A percentile compares a stretch with the other conserved stretches of the same genome.
Conservation (phyloP, 2,888 invertebrate genomes). For the Halictus quadricinctus region DNA sequence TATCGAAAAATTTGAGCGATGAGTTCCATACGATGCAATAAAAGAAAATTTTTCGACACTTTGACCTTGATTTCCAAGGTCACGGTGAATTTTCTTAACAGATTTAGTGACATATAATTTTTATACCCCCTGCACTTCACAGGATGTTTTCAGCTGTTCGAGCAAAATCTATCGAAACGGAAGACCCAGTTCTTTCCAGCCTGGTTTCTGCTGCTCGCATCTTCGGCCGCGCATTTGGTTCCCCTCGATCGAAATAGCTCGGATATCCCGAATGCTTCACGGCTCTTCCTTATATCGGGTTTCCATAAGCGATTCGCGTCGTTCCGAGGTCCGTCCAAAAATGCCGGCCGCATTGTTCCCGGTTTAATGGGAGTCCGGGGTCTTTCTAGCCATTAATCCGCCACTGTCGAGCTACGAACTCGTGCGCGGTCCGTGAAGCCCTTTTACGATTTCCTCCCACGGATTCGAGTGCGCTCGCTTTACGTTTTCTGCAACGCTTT, state of each 20-base stretch:
- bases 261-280: constrained; percentile 15
- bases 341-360: constrained; percentile 51
- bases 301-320: constrained; percentile 49
- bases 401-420: constrained; percentile 55
- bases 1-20: too few relatives aligned
- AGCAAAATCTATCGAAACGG: not conserved
- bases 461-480: constrained; percentile 43
- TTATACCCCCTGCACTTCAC: too few relatives aligned
- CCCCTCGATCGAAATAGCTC: constrained; percentile 33
- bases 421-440: constrained; percentile 61
- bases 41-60: too few relatives aligned
- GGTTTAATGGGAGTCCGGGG: constrained; percentile 53
- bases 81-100: too few relatives aligned
- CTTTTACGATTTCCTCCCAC: constrained; percentile 68
- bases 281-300: constrained; percentile 32
- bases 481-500: constrained; percentile 65
- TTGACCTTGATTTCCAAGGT: too few relatives aligned
- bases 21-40: too few relatives aligned
- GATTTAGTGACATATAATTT: too few relatives aligned
- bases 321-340: constrained; percentile 31
- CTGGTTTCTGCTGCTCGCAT: not conserved
- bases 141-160: too few relatives aligned
- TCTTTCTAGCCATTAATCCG: constrained; percentile 61
- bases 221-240: not conserved
- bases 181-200: not conserved